Evolutionary conservation across 2,113 vertebrate species (phyloP).

Genomic region (Cavia aperea): DNA sequence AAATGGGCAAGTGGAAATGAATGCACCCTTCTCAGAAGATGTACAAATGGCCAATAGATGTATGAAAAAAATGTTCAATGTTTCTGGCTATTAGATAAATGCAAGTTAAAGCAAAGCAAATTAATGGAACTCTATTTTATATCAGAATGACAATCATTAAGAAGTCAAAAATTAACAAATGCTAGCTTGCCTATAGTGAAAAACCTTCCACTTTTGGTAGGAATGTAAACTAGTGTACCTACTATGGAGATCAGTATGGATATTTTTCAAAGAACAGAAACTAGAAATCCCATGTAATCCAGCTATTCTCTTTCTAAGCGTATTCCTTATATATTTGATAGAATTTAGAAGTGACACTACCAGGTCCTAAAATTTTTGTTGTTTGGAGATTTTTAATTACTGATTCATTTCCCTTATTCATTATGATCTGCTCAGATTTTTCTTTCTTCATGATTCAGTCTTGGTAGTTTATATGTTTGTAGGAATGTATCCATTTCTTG

Average conservation of each 20-base stretch:
- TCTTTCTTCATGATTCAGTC: not conserved
- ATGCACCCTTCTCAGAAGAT: not conserved
- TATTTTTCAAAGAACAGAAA: not conserved
- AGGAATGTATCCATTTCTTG: not conserved
- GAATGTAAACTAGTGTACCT: not conserved
- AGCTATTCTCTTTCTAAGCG: not conserved
- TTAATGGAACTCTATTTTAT: not conserved
- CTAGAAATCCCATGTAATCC: not conserved
- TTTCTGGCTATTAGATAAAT: not conserved
- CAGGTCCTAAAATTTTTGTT: not conserved
- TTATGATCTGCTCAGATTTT: not conserved
- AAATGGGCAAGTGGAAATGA: not conserved
- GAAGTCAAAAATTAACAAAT: not conserved
- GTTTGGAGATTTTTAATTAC: not conserved
- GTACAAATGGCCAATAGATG: not conserved
- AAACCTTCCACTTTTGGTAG: not conserved
- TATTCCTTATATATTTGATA: not conserved
- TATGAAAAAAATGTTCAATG: not conserved
- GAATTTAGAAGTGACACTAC: not conserved
- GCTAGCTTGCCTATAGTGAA: not conserved
- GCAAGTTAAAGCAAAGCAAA: not conserved
- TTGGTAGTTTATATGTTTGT: not conserved
- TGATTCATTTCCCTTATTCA: not conserved
- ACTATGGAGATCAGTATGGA: not conserved
- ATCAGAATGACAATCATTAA: not conserved